Percentiles rank a stretch among this genome's conserved stretches.
Conservation (phyloP, 2,888 invertebrate species). For the Tenthredo livida region DNA sequence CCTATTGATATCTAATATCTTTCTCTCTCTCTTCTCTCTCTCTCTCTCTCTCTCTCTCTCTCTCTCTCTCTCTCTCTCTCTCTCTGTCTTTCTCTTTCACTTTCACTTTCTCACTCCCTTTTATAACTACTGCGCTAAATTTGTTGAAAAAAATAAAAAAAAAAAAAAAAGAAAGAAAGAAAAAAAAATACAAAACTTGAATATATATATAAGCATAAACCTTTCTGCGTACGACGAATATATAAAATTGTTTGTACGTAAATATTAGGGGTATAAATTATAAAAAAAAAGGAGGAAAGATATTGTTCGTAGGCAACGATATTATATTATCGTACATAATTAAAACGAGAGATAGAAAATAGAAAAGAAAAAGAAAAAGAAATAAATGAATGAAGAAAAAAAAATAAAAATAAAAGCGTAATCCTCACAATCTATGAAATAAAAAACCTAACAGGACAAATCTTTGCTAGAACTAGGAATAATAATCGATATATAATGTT, state of each 20-base stretch:
- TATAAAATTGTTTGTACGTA: neutral
- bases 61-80: slow-evolving; percentile 10
- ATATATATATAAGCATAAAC: neutral
- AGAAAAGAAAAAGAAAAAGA: neutral
- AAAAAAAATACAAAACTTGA: neutral
- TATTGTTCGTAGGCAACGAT: neutral
- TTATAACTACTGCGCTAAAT: slow-evolving; percentile 1
- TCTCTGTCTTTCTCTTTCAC: neutral
- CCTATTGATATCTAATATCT: slow-evolving; percentile 13
- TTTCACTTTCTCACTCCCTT: neutral
- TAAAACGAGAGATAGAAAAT: neutral
- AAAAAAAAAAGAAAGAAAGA: neutral
- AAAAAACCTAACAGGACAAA: slow-evolving; percentile 75
- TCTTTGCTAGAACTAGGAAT: slow-evolving; percentile 73
- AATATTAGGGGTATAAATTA: neutral
- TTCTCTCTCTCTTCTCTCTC: no score
- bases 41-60: slow-evolving; percentile 3
- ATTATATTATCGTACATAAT: neutral
- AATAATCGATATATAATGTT: slow-evolving; percentile 74
- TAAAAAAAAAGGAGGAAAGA: neutral
- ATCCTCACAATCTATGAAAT: slow-evolving; percentile 66
- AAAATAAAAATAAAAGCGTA: neutral
- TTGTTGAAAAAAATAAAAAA: neutral
- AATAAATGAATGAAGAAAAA: neutral
- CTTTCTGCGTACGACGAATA: slow-evolving; percentile 5